These are phyloP conservation scores for Psylliodes chrysocephalus DNA, from an alignment of 2,888 invertebrate species.

Conservation along the genomic window DNA sequence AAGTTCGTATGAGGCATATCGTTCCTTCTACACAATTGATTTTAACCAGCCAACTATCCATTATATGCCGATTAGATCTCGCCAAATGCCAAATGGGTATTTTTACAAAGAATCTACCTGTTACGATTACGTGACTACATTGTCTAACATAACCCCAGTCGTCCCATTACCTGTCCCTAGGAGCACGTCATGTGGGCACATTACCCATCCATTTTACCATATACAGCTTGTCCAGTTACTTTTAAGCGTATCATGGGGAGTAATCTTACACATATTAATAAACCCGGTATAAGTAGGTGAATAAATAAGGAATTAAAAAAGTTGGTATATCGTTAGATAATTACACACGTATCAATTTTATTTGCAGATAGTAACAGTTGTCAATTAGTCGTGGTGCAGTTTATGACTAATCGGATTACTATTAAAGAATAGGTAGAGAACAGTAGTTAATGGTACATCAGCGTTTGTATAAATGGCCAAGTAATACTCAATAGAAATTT, in stretches of 20 bases:
- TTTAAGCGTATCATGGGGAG: background rate
- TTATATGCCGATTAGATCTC: constrained; percentile 10
- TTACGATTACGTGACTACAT: constrained; percentile 21
- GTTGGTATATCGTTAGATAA: background rate
- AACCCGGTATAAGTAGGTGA: background rate
- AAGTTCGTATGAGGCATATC: background rate
- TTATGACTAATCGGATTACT: too few relatives aligned
- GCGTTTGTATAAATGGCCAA: too few relatives aligned
- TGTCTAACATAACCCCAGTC: constrained; percentile 8
- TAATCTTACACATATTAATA: background rate
- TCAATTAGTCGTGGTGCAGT: too few relatives aligned
- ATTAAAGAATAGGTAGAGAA: too few relatives aligned
- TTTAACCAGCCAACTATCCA: constrained; percentile 5
- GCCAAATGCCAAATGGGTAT: constrained; percentile 9
- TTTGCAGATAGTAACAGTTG: background rate
- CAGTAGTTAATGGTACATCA: too few relatives aligned
- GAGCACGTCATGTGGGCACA: constrained; percentile 16
- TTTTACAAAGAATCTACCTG: constrained; percentile 19
- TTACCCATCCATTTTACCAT: constrained; percentile 3
- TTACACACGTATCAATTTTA: background rate
- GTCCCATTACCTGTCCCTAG: constrained; percentile 14
- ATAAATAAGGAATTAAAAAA: background rate
- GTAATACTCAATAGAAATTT: too few relatives aligned
- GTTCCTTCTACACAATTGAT: background rate
- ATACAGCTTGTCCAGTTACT: constrained; percentile 10